These are phyloP conservation scores for Microdon myrmicae DNA, from an alignment of 2,888 invertebrate species.

Conservation along the genomic window DNA sequence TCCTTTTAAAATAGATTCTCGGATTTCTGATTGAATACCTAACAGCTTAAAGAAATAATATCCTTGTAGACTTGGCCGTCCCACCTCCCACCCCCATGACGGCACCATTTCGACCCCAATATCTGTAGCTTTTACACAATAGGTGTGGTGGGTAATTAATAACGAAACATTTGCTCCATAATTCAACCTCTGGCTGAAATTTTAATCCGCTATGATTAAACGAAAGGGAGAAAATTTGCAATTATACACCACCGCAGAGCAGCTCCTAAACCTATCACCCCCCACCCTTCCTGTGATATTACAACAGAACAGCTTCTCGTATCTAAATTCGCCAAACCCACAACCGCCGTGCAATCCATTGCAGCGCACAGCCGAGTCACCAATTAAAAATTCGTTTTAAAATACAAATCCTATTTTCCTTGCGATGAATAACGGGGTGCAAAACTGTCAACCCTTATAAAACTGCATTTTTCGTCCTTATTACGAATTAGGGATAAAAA, in stretches of 20 bases:
- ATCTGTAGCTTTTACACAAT: neutral
- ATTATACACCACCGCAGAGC: conserved; percentile 43
- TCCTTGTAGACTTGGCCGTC: neutral
- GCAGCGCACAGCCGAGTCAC: conserved; percentile 1
- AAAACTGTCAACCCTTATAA: conserved; percentile 32
- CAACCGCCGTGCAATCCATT: neutral
- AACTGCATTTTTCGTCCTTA: conserved; percentile 20
- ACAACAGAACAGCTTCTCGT: neutral
- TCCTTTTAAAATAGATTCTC: conserved; percentile 44
- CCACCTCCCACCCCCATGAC: neutral
- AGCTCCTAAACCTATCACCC: conserved; percentile 9
- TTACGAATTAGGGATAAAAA: neutral
- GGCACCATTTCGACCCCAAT: conserved; percentile 21
- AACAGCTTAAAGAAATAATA: conserved; percentile 15
- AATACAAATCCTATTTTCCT: conserved; percentile 14
- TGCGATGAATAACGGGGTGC: neutral
- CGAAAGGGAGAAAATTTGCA: conserved; percentile 35
- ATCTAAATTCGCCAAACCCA: neutral
- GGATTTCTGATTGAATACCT: conserved; percentile 44
- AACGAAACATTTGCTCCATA: conserved; percentile 66
- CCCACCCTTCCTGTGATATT: conserved; percentile 10
- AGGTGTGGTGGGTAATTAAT: conserved; percentile 61
- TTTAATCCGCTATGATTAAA: conserved; percentile 48
- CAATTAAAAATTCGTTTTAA: conserved; percentile 33
- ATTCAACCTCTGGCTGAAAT: conserved; percentile 50